Percentiles rank a stretch among this genome's conserved stretches.
These are phyloP conservation scores for Aspidiotus destructor DNA, from an alignment of 2,888 invertebrate species.

Conservation along the genomic window DNA sequence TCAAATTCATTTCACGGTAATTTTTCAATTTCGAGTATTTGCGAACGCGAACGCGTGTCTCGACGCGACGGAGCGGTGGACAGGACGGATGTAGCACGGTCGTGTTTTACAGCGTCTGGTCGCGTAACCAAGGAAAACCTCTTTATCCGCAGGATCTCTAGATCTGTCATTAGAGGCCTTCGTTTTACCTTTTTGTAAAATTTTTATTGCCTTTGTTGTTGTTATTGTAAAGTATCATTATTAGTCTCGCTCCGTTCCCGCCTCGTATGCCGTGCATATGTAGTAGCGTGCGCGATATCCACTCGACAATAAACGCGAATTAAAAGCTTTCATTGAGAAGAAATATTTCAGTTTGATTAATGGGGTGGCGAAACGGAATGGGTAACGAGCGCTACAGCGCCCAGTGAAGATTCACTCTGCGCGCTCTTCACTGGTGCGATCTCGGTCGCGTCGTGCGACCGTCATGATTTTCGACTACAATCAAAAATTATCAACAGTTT, in stretches of 20 bases:
- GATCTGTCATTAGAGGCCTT: too few relatives aligned
- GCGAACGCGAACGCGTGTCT: too few relatives aligned
- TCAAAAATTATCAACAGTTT: constrained; percentile 23
- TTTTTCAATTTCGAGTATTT: too few relatives aligned
- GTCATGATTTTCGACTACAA: neutral
- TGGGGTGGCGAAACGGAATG: neutral
- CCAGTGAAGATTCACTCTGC: neutral
- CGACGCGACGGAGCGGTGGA: too few relatives aligned
- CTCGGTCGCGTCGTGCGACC: neutral
- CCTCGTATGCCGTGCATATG: too few relatives aligned
- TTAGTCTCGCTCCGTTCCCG: too few relatives aligned
- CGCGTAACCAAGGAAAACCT: too few relatives aligned
- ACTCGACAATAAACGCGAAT: constrained; percentile 12
- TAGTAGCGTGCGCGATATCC: neutral
- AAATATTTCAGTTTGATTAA: constrained; percentile 28
- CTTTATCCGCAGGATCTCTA: too few relatives aligned
- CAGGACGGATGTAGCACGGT: too few relatives aligned
- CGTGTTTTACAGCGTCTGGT: too few relatives aligned
- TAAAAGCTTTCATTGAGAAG: constrained; percentile 19
- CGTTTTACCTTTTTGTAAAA: neutral
- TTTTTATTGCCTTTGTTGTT: neutral
- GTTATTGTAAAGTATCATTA: too few relatives aligned
- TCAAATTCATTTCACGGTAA: too few relatives aligned
- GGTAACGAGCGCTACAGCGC: neutral
- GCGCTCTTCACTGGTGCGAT: neutral